These are phyloP conservation scores for Athalia circularis DNA, from an alignment of 2,888 invertebrate species.

Conservation along the genomic window DNA sequence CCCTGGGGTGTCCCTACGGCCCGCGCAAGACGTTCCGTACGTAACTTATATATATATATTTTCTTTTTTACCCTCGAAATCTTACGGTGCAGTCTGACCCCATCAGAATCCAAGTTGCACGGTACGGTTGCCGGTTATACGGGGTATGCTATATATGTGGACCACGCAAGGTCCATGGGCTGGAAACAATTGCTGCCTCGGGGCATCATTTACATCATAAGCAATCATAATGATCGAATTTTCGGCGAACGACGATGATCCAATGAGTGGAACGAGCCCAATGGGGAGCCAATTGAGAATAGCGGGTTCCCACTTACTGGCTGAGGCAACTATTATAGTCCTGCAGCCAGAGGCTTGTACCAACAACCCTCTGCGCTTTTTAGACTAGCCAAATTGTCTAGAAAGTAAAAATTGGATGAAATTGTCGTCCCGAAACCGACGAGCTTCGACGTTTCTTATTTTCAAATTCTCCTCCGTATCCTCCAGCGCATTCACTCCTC, in stretches of 20 bases:
- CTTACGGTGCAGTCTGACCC: constrained; percentile 45
- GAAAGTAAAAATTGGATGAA: constrained; percentile 44
- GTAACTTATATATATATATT: constrained; percentile 24
- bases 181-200: constrained; percentile 74
- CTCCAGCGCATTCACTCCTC: background rate
- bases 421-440: constrained; percentile 20
- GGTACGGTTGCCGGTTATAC: background rate
- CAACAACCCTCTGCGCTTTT: constrained; percentile 43
- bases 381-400: constrained; percentile 34
- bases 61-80: constrained; percentile 23
- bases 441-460: background rate
- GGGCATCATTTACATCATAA: constrained; percentile 79
- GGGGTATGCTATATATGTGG: constrained; percentile 29
- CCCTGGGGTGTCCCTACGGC: constrained; percentile 41
- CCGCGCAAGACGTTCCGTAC: constrained; percentile 25
- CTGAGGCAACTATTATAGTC: constrained; percentile 46
- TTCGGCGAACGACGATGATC: constrained; percentile 73
- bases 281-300: constrained; percentile 69
- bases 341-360: constrained; percentile 35
- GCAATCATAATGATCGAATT: constrained; percentile 75
- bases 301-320: constrained; percentile 73
- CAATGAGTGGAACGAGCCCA: constrained; percentile 71
- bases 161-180: constrained; percentile 58
- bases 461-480: background rate
- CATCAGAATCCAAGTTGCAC: constrained; percentile 25